Base-by-base conservation (phyloP, 2,797 vertebrate genomes). In the Gallinago solitaria region DNA sequence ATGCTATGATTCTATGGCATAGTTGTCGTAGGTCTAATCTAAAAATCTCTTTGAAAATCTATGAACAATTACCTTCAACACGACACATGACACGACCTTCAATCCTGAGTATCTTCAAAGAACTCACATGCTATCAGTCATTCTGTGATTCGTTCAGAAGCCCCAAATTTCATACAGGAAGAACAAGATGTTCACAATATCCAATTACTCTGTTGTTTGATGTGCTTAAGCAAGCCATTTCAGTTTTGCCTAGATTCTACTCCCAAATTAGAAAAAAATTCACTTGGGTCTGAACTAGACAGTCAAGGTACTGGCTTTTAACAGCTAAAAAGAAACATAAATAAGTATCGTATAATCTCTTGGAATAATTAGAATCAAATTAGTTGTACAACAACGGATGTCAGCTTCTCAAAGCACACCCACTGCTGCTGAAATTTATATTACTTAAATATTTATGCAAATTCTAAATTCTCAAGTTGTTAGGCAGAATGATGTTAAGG, bases 331-430 rank as follows among this genome's bases (percentile, higher is more conserved):
- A 88, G 45, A 70, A 78, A 61, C 19, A 53, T 48, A 53, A 67
- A 57, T n/a, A 57, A 74, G 16, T 32, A 83, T 61, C 2, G 2
- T 35, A 73, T 14, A 33, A 65, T 47, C 59, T 64, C 61, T 33
- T 76, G 32, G 67, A 91, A 88, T n/a, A 91, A 90, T 81, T 39
- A 86, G 57, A 90, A 88, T 61, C 59, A 83, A 83, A 86, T 94
- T 69, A 93, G 14, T 43, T 63, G 67, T 37, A 61, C 23, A 81
- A 74, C 15, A 71, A 54, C 3, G 9, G 18, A 77, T 5, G 25
- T 71, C 73, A 75, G 20, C 50, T 61, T 57, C 65, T 83, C 71
- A 88, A 78, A 86, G 74, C 65, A 89, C 59, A 61, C 23, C 17
- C 65, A 47, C 12, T 30, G 33, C 59, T 60, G 63, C 60, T 76